Evolutionary conservation across 2,888 invertebrate species (phyloP).

Genomic region (Tetramorium bicarinatum): DNA sequence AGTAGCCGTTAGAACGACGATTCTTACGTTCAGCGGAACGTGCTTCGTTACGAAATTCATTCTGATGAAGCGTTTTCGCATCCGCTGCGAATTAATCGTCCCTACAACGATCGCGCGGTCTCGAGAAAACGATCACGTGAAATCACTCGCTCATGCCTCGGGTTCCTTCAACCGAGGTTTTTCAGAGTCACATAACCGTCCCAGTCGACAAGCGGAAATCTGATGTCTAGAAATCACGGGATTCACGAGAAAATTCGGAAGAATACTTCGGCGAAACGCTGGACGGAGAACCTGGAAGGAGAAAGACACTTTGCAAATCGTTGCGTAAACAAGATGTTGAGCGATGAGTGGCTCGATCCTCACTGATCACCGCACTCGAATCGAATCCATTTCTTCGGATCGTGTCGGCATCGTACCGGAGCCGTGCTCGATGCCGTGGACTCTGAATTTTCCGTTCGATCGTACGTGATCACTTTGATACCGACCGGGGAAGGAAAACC

Average conservation of each 20-base stretch:
- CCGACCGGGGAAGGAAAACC: not conserved
- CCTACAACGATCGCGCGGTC: not conserved
- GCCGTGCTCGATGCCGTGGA: not conserved
- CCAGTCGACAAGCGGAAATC: no score
- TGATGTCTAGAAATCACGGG: no score
- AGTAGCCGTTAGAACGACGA: not conserved
- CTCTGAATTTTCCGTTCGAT: not conserved
- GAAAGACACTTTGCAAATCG: not conserved
- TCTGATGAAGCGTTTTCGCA: not conserved
- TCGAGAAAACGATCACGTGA: slow-evolving; percentile 1
- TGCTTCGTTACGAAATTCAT: not conserved
- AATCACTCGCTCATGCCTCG: slow-evolving; percentile 3
- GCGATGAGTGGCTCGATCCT: not conserved
- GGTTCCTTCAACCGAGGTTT: not conserved
- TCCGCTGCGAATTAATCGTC: not conserved
- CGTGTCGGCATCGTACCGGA: not conserved
- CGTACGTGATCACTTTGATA: not conserved
- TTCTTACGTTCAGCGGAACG: slow-evolving; percentile 1
- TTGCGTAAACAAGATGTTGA: slow-evolving; percentile 9
- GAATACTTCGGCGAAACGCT: not conserved
- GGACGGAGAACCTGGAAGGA: not conserved
- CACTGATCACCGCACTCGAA: not conserved
- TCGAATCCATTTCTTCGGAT: slow-evolving; percentile 6
- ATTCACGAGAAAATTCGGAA: not conserved
- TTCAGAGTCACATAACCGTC: not conserved